Conservation (phyloP, 2,113 vertebrate species). For the Oreochromis tanganicae region DNA sequence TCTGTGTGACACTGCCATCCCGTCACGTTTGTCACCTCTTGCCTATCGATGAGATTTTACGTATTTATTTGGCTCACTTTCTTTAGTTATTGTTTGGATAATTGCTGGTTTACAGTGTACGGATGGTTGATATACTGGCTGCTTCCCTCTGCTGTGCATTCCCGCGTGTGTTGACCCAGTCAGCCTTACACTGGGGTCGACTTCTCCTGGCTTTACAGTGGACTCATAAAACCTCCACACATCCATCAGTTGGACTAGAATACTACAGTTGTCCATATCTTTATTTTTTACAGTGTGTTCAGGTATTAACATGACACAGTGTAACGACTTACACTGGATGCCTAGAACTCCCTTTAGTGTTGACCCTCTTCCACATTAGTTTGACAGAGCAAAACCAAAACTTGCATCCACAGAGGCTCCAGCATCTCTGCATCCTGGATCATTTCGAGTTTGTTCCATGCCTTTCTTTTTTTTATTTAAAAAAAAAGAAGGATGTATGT, state of each 20-base stretch:
- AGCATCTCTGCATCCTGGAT: not conserved
- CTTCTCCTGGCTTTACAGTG: not conserved
- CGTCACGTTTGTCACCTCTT: not conserved
- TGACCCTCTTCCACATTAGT: not conserved
- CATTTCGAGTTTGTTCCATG: conserved; percentile 12
- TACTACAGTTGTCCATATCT: not conserved
- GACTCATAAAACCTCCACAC: not conserved
- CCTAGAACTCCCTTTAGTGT: conserved; percentile 19
- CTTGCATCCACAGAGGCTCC: not conserved
- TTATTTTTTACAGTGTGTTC: not conserved
- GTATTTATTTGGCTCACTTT: conserved; percentile 41
- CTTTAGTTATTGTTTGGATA: conserved; percentile 19
- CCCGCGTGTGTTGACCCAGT: not conserved
- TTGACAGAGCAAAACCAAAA: conserved; percentile 7
- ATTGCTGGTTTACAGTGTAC: conserved; percentile 32
- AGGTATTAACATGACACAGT: conserved; percentile 8
- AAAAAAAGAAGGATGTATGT: conserved; percentile 60
- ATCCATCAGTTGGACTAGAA: not conserved
- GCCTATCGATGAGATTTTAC: conserved; percentile 30
- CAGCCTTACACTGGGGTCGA: not conserved
- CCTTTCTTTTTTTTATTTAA: conserved; percentile 31
- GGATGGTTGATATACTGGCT: not conserved
- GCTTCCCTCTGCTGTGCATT: conserved; percentile 19
- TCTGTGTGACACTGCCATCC: not conserved
- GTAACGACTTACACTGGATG: not conserved